Base-by-base conservation (phyloP, 35 echinoderm and acorn worm genomes). In the Ptychodera flava region DNA sequence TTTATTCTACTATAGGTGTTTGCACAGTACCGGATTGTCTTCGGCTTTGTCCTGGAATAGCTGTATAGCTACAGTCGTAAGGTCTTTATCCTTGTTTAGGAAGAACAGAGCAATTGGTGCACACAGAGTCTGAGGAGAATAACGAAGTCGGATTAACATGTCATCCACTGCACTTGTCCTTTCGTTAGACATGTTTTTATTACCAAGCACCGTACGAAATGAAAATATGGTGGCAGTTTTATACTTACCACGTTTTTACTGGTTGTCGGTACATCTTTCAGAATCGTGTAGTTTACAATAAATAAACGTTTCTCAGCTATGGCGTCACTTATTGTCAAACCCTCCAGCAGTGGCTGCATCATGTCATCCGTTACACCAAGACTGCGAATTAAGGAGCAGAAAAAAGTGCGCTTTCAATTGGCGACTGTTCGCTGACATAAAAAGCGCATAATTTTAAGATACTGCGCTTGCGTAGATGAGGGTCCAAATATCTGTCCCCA, bases 61-160 rank as follows among this genome's bases (percentile, higher is more conserved):
- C 80, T 97, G 95, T 1, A 97, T 88, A 27, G 95, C 95, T 15
- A 97, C 81, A 14, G 95, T 91, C 6, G 93, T 31, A 10, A 97
- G 92, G 15, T 89, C 52, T 33, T 87, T 81, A 16, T 91, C 89
- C 29, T 89, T 91, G 76, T 93, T 93, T 16, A 97, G 89, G 78
- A 97, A 97, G 38, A 97, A 97, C 33, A 97, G 79, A 15, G 85
- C 95, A 78, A 93, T 88, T 12, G 95, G 95, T 31, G 91, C 83
- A 31, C 85, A 84, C n/a, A 93, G 64, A 81, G 89, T 36, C 45
- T 36, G 81, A 38, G 34, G 2, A 83, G 78, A 83, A n/a, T n/a
- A n/a, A n/a, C n/a, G n/a, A n/a, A n/a, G n/a, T n/a, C n/a, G n/a
- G n/a, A n/a, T n/a, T n/a, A n/a, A n/a, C n/a, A n/a, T n/a, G n/a